Percentiles rank a stretch among this genome's conserved stretches.
These are phyloP conservation scores for Lepetodrilus schrolli DNA, from an alignment of 2,888 invertebrate species.

Conservation along the genomic window DNA sequence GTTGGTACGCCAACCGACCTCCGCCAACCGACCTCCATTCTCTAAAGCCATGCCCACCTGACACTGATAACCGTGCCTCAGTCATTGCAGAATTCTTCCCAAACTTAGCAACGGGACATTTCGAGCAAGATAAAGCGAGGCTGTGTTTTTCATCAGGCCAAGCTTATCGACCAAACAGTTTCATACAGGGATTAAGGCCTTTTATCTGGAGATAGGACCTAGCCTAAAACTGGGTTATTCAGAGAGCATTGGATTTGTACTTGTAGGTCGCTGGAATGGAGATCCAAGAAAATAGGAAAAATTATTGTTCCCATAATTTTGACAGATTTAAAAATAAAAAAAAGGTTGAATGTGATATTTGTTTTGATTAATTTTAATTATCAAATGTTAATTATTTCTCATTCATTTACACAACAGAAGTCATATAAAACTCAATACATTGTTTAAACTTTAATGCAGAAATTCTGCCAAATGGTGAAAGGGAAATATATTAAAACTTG, in stretches of 20 bases:
- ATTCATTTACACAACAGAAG: too few species aligned
- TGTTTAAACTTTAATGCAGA: too few species aligned
- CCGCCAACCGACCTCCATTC: not conserved
- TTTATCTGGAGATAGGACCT: not conserved
- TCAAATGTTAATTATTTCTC: too few species aligned
- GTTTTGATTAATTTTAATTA: too few species aligned
- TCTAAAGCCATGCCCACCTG: not conserved
- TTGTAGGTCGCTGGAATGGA: too few species aligned
- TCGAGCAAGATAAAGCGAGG: conserved; percentile 17
- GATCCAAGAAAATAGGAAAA: too few species aligned
- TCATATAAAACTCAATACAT: too few species aligned
- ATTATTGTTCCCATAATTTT: too few species aligned
- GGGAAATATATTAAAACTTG: too few species aligned
- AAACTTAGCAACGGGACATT: conserved; percentile 8
- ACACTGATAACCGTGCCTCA: conserved; percentile 1
- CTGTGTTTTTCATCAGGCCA: not conserved
- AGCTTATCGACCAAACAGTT: not conserved
- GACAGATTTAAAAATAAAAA: too few species aligned
- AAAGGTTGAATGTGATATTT: too few species aligned
- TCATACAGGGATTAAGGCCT: conserved; percentile 9
- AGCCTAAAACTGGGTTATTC: not conserved
- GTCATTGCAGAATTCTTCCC: conserved; percentile 17
- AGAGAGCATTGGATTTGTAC: not conserved
- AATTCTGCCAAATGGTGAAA: too few species aligned
- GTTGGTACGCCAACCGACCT: not conserved